Evolutionary conservation across 2,113 vertebrate genomes (phyloP), one percentile per base, ranked within the genome.

Genomic region (Phaethornis superciliosus): DNA sequence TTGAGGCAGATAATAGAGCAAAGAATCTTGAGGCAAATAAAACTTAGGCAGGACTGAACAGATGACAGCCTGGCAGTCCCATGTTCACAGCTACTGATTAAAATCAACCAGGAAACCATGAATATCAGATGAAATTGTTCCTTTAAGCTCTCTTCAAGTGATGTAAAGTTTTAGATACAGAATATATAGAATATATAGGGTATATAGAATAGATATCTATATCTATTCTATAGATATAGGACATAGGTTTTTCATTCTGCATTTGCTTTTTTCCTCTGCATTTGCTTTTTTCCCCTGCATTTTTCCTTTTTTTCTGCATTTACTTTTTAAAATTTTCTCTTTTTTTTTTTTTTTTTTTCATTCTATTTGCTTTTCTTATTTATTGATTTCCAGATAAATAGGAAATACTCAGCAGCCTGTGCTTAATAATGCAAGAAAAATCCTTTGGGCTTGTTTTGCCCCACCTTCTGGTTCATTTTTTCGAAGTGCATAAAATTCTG

Each of bases 31-130:
- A 70, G 32, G 79, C 63, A 86, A 70, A 80, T 59, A 55, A n/a
- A 64, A 46, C 65, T 56, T 63, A 51, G 42, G 69, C 49, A 59
- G 69, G 88, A 75, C 47, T 35, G 52, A 93, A 76, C 46, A 32
- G 23, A 82, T 82, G 51, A 23, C 69, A 63, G 56, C 78, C 92
- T 63, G 69, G 32, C 32, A 62, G 70, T 51, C 70, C 85, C 8
- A 3, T 22, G 35, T 81, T 69, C 79, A 64, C 44, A 70, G 46
- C 76, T 93, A 42, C 65, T 44, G 67, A 91, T 95, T 81, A 81
- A 94, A 96, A 96, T 69, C 28, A 95, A n/a, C 47, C 78, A 81
- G 56, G 35, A 88, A 96, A 72, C 82, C 52, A 40, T 46, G 80
- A 69, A 54, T 81, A 74, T 63, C 78, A 89, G 87, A 42, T 40